Evolutionary conservation across 2,113 vertebrate species (phyloP).

Genomic region (Campylomormyrus tamandua): DNA sequence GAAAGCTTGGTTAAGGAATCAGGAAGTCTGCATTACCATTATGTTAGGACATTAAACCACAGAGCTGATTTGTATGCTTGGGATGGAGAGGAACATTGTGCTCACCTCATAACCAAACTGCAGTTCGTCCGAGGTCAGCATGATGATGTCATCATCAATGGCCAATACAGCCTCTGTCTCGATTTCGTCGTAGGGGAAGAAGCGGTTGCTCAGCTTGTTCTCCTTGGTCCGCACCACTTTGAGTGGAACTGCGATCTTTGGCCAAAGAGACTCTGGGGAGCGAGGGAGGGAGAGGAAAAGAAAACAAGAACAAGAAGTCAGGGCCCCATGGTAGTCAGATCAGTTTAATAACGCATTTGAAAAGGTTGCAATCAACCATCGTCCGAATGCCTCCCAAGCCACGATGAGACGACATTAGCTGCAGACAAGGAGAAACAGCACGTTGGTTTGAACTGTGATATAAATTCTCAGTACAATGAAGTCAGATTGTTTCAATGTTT

Average conservation of each 20-base stretch:
- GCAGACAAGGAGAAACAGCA: conserved; percentile 36
- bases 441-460: conserved; percentile 36
- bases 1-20: neutral
- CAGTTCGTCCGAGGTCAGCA: conserved; percentile 93
- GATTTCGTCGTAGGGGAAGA: conserved; percentile 95
- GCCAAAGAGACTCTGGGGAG: conserved; percentile 83
- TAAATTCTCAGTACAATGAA: conserved; percentile 46
- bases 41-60: neutral
- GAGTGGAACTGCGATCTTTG: conserved; percentile 87
- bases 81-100: neutral
- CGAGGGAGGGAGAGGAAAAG: neutral
- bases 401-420: conserved; percentile 22
- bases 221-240: conserved; percentile 91
- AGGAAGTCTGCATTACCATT: neutral
- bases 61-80: neutral
- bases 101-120: conserved; percentile 89
- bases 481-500: conserved; percentile 42
- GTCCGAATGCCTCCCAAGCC: neutral
- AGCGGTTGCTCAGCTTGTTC: conserved; percentile 97
- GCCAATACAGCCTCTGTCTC: conserved; percentile 92
- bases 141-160: conserved; percentile 97
- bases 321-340: neutral
- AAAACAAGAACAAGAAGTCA: neutral
- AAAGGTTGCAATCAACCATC: neutral
- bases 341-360: neutral